Conservation (phyloP, 2,888 invertebrate genomes). For the Sussaba pulchella region DNA sequence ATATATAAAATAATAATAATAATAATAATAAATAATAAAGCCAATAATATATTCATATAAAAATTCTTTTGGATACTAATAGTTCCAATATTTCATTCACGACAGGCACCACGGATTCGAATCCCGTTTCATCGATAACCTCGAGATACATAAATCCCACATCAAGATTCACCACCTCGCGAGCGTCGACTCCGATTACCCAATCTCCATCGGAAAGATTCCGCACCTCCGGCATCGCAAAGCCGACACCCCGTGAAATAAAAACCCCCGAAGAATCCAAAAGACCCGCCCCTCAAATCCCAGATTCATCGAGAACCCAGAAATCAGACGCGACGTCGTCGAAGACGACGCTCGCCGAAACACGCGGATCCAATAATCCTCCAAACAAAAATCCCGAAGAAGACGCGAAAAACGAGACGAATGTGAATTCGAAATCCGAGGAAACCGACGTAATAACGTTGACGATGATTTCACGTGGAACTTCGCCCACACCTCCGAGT, state of each 20-base stretch:
- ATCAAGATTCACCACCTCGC: conserved; percentile 71
- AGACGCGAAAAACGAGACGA: conserved; percentile 60
- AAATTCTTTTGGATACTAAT: no score
- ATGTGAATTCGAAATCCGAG: conserved; percentile 57
- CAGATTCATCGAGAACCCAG: conserved; percentile 47
- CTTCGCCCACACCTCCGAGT: conserved; percentile 91
- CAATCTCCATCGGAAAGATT: conserved; percentile 76
- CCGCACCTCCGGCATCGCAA: conserved; percentile 68
- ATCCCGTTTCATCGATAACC: conserved; percentile 71
- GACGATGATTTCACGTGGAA: conserved; percentile 90
- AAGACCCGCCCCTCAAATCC: conserved; percentile 30
- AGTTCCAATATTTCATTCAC: background rate
- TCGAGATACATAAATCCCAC: conserved; percentile 71
- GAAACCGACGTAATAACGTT: conserved; percentile 83
- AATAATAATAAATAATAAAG: no score
- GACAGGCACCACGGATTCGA: conserved; percentile 75
- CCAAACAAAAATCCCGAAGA: conserved; percentile 48
- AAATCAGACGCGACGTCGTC: conserved; percentile 49
- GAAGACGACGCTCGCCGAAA: conserved; percentile 23
- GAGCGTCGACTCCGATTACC: conserved; percentile 68
- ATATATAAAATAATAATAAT: no score
- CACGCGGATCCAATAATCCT: conserved; percentile 34
- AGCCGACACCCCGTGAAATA: conserved; percentile 46
- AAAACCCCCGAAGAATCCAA: conserved; percentile 69
- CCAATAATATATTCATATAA: no score